Base-by-base conservation (phyloP, 1,140 invertebrate genomes). In the Conus ventricosus region DNA sequence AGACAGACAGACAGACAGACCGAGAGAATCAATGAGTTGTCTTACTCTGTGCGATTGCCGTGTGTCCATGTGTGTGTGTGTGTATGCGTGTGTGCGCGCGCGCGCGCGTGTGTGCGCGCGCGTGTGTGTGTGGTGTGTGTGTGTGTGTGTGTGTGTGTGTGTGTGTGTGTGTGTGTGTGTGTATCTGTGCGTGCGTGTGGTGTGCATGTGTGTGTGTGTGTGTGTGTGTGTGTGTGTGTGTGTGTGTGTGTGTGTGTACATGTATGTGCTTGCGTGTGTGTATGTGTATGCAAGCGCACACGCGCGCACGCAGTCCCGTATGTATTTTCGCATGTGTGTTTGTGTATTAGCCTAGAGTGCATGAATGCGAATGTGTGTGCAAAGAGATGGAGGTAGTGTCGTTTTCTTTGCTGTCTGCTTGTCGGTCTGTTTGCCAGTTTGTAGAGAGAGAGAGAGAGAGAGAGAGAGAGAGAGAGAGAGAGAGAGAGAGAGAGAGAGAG, bases 141-240 rank as follows among this genome's bases (percentile, higher is more conserved):
- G 76, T 8, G 76, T 80, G 76, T 51, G 76, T 80, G 76, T 8
- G 76, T 80, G 76, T 8, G 76, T 80, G 76, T 51, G 76, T 51
- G 76, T 80, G 76, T 80, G 76, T 51, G 27, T 80, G 76, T 20
- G 6, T 51, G 76, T 20, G 76, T 51, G 76, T 6, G 76, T 51
- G 76, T 51, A 3, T 8, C 7, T 6, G 76, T 8, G 76, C 1
- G 76, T 8, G 76, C 51, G 76, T 51, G 76, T 6, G 6, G 76
- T 51, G 76, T 51, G 27, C 39, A 27, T 80, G 76, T 80, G 1
- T 80, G 39, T 80, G 76, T 80, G 76, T 80, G 76, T 51, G 27
- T 80, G 76, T 20, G 6, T 51, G 76, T 20, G 76, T 51, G 76
- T 6, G 76, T 51, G 76, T 51, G 25, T 8, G 76, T 6, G 76